A percentile compares a stretch with the other conserved stretches of the same genome.
Conservation (phyloP, 1,140 invertebrate genomes). For the Oedothorax gibbosus region DNA sequence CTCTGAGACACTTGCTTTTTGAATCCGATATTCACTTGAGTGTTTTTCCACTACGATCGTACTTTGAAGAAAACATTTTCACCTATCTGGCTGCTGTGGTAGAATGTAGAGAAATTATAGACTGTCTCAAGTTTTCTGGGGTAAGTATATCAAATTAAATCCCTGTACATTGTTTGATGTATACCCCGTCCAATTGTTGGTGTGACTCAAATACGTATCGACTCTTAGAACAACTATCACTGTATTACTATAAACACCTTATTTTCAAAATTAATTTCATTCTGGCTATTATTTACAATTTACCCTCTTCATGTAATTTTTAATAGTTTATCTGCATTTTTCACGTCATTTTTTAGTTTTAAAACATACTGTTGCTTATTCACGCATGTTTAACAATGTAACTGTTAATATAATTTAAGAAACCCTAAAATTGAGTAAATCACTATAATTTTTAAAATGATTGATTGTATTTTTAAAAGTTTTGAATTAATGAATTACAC, state of each 20-base stretch:
- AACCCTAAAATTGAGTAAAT: no score
- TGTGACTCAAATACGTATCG: slow-evolving; percentile 21
- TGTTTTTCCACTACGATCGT: background rate
- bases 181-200: slow-evolving; percentile 4
- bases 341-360: no score
- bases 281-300: no score
- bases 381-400: no score
- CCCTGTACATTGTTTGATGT: background rate
- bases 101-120: slow-evolving; percentile 28
- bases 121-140: slow-evolving; percentile 20
- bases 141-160: slow-evolving; percentile 27
- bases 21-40: background rate
- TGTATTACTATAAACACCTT: background rate
- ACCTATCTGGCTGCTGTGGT: background rate
- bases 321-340: no score
- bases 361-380: no score
- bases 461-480: no score
- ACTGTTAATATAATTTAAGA: no score
- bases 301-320: no score
- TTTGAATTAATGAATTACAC: no score
- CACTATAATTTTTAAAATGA: no score
- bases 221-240: background rate
- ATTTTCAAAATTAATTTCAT: background rate
- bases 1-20: no score
- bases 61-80: background rate